Conservation (phyloP, 1,140 invertebrate genomes). For the Drosophila albomicans region DNA sequence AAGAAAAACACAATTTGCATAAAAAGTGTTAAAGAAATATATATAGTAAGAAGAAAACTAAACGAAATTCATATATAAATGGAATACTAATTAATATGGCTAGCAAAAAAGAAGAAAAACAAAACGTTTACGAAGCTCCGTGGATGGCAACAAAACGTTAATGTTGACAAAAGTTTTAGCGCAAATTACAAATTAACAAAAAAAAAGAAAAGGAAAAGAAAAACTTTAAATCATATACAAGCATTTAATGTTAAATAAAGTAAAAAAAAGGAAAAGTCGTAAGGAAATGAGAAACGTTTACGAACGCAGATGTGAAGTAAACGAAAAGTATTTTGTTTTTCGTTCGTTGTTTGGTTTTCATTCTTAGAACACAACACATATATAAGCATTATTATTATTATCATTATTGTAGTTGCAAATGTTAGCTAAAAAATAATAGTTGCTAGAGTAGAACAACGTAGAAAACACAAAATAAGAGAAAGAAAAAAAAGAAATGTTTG, state of each 20-base stretch:
- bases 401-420: constrained; percentile 40
- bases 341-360: background rate
- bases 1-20: constrained; percentile 10
- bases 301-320: constrained; percentile 13
- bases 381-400: constrained; percentile 23
- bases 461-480: constrained; percentile 20
- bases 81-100: constrained; percentile 10
- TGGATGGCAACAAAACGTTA: constrained; percentile 3
- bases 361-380: constrained; percentile 19
- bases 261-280: constrained; percentile 36
- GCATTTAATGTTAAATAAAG: constrained; percentile 69
- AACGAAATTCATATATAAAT: constrained; percentile 3
- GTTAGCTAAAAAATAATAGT: constrained; percentile 38
- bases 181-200: constrained; percentile 29
- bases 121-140: constrained; percentile 17
- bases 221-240: constrained; percentile 46
- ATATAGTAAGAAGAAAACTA: constrained; percentile 2
- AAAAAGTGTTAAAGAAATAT: constrained; percentile 15
- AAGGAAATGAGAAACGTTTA: constrained; percentile 8
- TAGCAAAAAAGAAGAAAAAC: background rate
- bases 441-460: constrained; percentile 9
- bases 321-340: constrained; percentile 4
- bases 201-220: background rate
- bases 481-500: constrained; percentile 14
- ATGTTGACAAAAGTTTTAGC: constrained; percentile 39